These are phyloP conservation scores for Seladonia tumulorum DNA, from an alignment of 2,888 invertebrate genomes.

Conservation along the genomic window DNA sequence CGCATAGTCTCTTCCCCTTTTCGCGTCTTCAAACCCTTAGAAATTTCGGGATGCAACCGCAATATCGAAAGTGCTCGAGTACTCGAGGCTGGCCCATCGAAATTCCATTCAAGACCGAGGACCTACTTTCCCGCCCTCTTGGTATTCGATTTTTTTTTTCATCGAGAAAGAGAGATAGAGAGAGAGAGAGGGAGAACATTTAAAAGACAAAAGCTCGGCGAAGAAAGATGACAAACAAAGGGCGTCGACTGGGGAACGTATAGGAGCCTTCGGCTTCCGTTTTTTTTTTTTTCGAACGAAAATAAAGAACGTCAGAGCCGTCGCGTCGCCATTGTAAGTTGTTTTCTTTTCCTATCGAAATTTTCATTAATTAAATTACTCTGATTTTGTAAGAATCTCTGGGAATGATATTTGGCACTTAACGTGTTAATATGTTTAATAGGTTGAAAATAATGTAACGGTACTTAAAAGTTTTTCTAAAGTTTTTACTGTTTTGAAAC, in stretches of 20 bases:
- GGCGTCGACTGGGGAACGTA: too few species aligned
- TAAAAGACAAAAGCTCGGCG: background rate
- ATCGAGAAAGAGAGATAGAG: too few species aligned
- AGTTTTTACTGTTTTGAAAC: too few species aligned
- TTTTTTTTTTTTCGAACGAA: background rate
- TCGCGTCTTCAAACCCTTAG: conserved; percentile 47
- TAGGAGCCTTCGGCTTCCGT: background rate
- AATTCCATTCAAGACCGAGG: conserved; percentile 24
- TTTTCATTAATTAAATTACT: too few species aligned
- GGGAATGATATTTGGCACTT: too few species aligned
- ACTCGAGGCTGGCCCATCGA: conserved; percentile 39
- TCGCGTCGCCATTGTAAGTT: background rate
- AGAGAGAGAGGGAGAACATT: background rate
- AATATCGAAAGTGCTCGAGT: conserved; percentile 43
- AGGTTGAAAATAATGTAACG: too few species aligned
- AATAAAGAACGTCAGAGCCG: background rate
- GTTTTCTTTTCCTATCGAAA: too few species aligned
- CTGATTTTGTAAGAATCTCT: too few species aligned
- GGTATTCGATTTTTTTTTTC: conserved; percentile 1
- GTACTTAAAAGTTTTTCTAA: too few species aligned
- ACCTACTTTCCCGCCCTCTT: conserved; percentile 20
- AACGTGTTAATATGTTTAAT: too few species aligned
- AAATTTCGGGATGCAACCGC: conserved; percentile 56
- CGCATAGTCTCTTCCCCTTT: background rate
- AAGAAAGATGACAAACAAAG: background rate